These are phyloP conservation scores for Drosophila sp. DNA, from an alignment of 1,140 invertebrate species.

Conservation along the genomic window DNA sequence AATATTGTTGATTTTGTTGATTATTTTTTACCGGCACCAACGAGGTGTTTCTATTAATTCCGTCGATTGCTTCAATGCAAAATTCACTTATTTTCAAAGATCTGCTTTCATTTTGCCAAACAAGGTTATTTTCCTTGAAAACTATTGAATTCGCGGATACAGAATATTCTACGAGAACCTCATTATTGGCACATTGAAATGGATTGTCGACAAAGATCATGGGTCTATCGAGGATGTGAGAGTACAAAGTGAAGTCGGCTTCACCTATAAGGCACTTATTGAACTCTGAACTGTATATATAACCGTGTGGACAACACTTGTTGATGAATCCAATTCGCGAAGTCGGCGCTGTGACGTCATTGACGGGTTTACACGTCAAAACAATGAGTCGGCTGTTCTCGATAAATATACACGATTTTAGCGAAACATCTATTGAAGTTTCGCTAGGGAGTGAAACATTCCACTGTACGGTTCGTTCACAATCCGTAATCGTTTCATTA, in stretches of 20 bases:
- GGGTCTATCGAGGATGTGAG: constrained; percentile 41
- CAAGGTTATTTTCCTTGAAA: constrained; percentile 27
- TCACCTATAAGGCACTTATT: constrained; percentile 43
- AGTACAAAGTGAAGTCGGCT: constrained; percentile 40
- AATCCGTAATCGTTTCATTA: constrained; percentile 4
- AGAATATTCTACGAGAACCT: constrained; percentile 61
- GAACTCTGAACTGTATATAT: constrained; percentile 34
- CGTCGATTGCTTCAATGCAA: constrained; percentile 62
- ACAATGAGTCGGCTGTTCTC: constrained; percentile 20
- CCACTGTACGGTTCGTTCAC: constrained; percentile 1
- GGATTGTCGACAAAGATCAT: constrained; percentile 50
- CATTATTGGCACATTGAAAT: constrained; percentile 44
- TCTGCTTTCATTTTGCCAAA: constrained; percentile 23
- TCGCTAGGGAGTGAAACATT: constrained; percentile 23
- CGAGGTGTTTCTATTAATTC: neutral
- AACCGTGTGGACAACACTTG: constrained; percentile 65
- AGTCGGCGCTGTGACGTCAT: neutral
- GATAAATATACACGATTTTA: constrained; percentile 34
- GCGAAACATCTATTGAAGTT: constrained; percentile 5
- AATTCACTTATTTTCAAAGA: constrained; percentile 35
- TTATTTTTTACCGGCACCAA: constrained; percentile 3
- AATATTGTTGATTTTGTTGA: constrained; percentile 38
- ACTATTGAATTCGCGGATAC: constrained; percentile 24
- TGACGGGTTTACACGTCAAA: constrained; percentile 11
- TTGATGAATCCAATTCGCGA: constrained; percentile 46